phyloP scores from a whole-genome alignment of 2,797 vertebrate species.

The Ciconia nigra region DNA sequence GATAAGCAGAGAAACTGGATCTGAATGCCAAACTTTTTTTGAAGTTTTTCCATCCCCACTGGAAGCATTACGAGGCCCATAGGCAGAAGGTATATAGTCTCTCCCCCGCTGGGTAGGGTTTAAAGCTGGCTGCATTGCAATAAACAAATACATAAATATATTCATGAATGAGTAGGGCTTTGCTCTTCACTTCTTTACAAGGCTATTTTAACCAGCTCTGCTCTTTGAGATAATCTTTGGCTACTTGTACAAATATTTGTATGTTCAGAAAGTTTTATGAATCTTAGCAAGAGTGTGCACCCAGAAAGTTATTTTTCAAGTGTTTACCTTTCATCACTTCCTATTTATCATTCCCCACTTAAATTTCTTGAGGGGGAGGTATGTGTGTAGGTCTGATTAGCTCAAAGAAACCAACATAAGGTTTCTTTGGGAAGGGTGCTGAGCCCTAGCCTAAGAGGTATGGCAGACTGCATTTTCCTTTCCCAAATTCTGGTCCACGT shows the following conservation, averaged over 20 bases:
- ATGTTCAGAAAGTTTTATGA: neutral
- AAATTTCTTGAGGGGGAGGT: neutral
- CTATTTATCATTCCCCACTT: neutral
- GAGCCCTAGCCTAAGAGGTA: neutral
- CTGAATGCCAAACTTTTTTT: constrained; percentile 58
- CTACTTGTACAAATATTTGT: constrained; percentile 20
- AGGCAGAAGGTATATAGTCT: constrained; percentile 49
- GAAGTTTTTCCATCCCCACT: constrained; percentile 56
- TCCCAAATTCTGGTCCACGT: neutral
- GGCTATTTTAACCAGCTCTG: constrained; percentile 17
- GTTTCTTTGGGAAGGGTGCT: neutral
- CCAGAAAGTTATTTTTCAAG: neutral
- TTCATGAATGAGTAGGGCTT: constrained; percentile 19
- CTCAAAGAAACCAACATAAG: neutral
- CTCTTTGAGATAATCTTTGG: neutral
- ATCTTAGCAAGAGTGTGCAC: neutral
- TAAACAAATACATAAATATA: constrained; percentile 58
- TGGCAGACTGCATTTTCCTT: neutral
- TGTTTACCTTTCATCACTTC: neutral
- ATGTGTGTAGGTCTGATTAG: neutral
- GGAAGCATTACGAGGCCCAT: constrained; percentile 30
- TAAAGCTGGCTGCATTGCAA: constrained; percentile 41
- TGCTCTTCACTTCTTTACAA: constrained; percentile 44
- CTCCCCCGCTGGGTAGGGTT: constrained; percentile 21
- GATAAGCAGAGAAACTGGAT: constrained; percentile 63